Evolutionary conservation across 1,140 invertebrate species (phyloP).

Genomic region (Drosophila dunni): DNA sequence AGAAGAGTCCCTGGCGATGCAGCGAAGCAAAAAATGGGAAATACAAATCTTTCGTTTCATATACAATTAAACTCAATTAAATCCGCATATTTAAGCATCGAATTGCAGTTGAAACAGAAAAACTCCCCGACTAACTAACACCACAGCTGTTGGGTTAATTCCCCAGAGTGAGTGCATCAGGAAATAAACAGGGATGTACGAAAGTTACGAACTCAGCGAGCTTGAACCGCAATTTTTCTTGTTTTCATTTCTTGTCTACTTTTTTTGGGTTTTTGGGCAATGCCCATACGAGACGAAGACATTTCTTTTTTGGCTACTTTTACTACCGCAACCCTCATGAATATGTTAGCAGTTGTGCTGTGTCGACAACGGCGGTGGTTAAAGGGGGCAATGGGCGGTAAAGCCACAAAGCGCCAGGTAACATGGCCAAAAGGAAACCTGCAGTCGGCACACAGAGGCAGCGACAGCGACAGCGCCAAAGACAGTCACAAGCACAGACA

Average conservation of each 20-base stretch:
- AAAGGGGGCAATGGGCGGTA: slow-evolving; percentile 21
- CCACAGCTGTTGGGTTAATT: slow-evolving; percentile 44
- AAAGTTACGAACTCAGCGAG: slow-evolving; percentile 55
- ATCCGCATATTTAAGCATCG: slow-evolving; percentile 74
- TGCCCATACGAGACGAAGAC: slow-evolving; percentile 55
- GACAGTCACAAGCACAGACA: slow-evolving; percentile 71
- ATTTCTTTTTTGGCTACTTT: slow-evolving; percentile 72
- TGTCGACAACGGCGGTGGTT: slow-evolving; percentile 40
- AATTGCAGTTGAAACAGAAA: slow-evolving; percentile 53
- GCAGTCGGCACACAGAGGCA: slow-evolving; percentile 34
- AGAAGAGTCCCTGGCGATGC: background rate
- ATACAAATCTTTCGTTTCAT: slow-evolving; percentile 63
- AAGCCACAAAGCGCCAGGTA: slow-evolving; percentile 68
- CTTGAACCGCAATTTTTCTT: slow-evolving; percentile 78
- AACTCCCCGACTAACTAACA: slow-evolving; percentile 48
- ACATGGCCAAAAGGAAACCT: slow-evolving; percentile 42
- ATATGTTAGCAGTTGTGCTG: slow-evolving; percentile 72
- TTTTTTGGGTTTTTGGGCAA: slow-evolving; percentile 57
- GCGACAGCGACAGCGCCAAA: slow-evolving; percentile 37
- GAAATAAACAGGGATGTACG: slow-evolving; percentile 60
- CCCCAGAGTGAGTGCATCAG: slow-evolving; percentile 68
- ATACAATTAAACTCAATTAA: slow-evolving; percentile 81
- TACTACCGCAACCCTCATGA: slow-evolving; percentile 82
- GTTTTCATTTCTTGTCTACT: background rate
- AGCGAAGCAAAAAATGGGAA: slow-evolving; percentile 36